Conservation (phyloP, 2,797 vertebrate species). For the Anomalospiza imberbis region DNA sequence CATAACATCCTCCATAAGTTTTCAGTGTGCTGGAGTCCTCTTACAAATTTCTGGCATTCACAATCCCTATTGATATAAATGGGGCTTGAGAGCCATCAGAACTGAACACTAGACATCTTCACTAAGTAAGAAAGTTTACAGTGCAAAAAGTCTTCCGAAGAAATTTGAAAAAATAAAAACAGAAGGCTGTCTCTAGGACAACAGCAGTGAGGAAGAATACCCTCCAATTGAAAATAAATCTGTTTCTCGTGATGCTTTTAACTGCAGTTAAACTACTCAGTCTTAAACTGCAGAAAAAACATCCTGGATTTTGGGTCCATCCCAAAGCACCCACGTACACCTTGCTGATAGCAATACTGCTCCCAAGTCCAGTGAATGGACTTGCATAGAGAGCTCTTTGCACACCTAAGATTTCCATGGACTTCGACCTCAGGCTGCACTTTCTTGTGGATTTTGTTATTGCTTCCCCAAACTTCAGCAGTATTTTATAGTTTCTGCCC, state of each 20-base stretch:
- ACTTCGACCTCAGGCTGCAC: neutral
- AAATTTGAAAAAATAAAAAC: neutral
- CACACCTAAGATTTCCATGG: neutral
- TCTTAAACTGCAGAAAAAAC: neutral
- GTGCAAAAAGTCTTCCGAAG: neutral
- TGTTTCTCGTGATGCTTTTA: neutral
- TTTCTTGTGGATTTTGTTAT: neutral
- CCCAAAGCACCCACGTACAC: neutral
- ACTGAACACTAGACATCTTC: neutral
- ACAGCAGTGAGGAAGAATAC: neutral
- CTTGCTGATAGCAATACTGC: neutral
- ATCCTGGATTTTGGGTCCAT: neutral
- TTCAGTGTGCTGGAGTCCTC: neutral
- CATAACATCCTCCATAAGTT: slow-evolving; percentile 21
- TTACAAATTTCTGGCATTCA: neutral
- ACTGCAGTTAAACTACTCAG: neutral
- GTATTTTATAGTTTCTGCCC: slow-evolving; percentile 34
- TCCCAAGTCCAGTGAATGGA: neutral
- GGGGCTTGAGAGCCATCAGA: neutral
- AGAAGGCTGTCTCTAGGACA: neutral
- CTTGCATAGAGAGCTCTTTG: neutral
- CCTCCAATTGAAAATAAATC: neutral
- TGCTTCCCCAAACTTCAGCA: slow-evolving; percentile 6
- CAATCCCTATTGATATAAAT: neutral
- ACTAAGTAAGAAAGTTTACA: neutral